Percentiles rank a stretch among this genome's conserved stretches.
Conservation (phyloP, 2,888 invertebrate genomes). For the Dryomyza anilis region DNA sequence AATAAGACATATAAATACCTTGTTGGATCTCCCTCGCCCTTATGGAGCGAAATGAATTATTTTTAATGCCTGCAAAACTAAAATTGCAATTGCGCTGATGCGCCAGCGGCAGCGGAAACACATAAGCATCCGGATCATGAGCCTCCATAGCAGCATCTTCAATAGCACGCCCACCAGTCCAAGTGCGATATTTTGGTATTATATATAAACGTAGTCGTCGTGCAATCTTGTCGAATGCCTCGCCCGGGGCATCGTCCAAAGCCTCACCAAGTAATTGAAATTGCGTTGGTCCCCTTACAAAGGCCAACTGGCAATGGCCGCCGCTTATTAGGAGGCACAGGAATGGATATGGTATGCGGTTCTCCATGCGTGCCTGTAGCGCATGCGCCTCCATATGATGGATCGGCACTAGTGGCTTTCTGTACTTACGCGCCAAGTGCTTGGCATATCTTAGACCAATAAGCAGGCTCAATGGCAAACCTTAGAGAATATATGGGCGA, state of each 20-base stretch:
- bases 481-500: slow-evolving; percentile 27
- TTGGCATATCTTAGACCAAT: slow-evolving; percentile 86
- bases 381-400: slow-evolving; percentile 99
- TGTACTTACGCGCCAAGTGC: slow-evolving; percentile 68
- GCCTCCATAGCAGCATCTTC: slow-evolving; percentile 77
- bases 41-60: slow-evolving; percentile 66
- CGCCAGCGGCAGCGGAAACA: slow-evolving; percentile 71
- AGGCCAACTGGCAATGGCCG: slow-evolving; percentile 83
- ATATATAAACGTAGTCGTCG: slow-evolving; percentile 82
- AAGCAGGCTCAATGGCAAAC: slow-evolving; percentile 68
- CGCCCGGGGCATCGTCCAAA: slow-evolving; percentile 89
- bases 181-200: slow-evolving; percentile 68
- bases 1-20: slow-evolving; percentile 30
- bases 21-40: slow-evolving; percentile 65
- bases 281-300: slow-evolving; percentile 75
- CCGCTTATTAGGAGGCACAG: slow-evolving; percentile 90
- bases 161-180: slow-evolving; percentile 85
- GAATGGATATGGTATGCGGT: slow-evolving; percentile 80
- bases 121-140: slow-evolving; percentile 68
- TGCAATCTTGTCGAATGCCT: slow-evolving; percentile 91
- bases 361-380: slow-evolving; percentile 79
- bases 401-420: slow-evolving; percentile 88
- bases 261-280: slow-evolving; percentile 81
- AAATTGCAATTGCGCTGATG: slow-evolving; percentile 82
- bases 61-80: slow-evolving; percentile 85